Conservation (phyloP, 2,888 invertebrate genomes). For the Noctua janthina region DNA sequence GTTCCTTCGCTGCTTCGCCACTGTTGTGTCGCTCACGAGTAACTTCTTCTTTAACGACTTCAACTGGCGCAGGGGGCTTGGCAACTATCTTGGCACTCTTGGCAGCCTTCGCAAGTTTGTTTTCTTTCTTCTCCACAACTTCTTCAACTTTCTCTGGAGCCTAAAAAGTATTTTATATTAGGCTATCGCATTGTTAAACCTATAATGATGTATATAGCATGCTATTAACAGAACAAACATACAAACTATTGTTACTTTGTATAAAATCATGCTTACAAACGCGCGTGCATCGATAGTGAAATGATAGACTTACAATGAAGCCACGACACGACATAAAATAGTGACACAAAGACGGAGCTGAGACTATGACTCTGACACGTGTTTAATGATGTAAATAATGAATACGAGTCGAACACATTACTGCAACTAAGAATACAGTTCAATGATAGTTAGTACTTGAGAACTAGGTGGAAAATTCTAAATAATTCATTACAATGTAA, state of each 20-base stretch:
- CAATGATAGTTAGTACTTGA: conserved; percentile 36
- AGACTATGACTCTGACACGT: conserved; percentile 38
- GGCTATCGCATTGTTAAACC: conserved; percentile 11
- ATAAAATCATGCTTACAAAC: conserved; percentile 50
- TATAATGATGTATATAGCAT: conserved; percentile 56
- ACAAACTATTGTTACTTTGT: conserved; percentile 51
- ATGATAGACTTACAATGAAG: conserved; percentile 38
- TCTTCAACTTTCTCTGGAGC: conserved; percentile 83
- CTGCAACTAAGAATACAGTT: conserved; percentile 26
- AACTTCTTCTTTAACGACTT: conserved; percentile 78
- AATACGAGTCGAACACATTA: conserved; percentile 27
- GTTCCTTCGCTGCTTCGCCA: conserved; percentile 83
- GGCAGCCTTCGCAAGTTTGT: conserved; percentile 74
- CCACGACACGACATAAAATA: conserved; percentile 48
- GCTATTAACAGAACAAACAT: conserved; percentile 49
- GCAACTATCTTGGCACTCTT: conserved; percentile 73
- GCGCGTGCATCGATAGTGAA: conserved; percentile 55
- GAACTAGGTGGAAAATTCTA: conserved; percentile 21
- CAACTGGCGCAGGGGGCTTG: conserved; percentile 71
- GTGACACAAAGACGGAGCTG: conserved; percentile 18
- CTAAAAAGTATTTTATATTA: conserved; percentile 63
- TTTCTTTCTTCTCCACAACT: conserved; percentile 79
- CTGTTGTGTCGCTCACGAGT: conserved; percentile 78
- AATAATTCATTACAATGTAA: not conserved
- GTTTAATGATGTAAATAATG: conserved; percentile 42